Conservation (phyloP, 2,113 vertebrate species). For the Nanger granti region DNA sequence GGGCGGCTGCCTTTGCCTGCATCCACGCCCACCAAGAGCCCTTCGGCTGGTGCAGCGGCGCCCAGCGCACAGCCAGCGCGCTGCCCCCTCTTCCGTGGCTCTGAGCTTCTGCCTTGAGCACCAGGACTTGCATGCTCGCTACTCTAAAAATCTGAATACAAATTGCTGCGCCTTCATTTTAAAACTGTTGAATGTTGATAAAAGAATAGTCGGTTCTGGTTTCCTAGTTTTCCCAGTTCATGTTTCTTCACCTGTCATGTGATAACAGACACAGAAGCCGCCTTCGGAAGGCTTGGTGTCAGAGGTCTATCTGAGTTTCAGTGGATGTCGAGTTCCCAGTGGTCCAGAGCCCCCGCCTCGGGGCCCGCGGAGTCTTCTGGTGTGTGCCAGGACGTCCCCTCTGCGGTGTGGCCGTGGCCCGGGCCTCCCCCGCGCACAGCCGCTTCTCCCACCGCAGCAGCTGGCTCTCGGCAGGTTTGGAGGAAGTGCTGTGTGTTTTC, state of each 20-base stretch:
- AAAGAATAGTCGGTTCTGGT: not conserved
- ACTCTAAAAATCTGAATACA: not conserved
- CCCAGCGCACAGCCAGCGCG: fast-evolving
- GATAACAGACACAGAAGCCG: not conserved
- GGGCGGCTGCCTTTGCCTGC: no score
- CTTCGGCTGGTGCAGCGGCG: fast-evolving
- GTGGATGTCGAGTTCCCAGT: no score
- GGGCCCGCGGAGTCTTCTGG: not conserved
- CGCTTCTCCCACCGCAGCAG: not conserved
- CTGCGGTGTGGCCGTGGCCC: fast-evolving
- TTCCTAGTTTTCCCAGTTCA: not conserved
- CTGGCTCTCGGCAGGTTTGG: not conserved
- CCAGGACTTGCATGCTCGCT: not conserved
- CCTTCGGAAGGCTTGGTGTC: not conserved
- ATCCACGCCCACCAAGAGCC: no score
- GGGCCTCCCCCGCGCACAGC: fast-evolving
- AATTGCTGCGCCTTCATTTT: not conserved
- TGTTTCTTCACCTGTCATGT: no score
- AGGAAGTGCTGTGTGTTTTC: not conserved
- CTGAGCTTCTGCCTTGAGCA: not conserved
- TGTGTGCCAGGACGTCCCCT: no score
- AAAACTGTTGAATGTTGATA: not conserved
- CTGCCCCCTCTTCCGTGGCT: no score
- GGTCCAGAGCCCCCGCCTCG: fast-evolving
- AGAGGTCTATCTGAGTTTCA: not conserved